These are phyloP conservation scores for Caenorhabditis becei DNA, from an alignment of 2,888 invertebrate species.

Conservation along the genomic window DNA sequence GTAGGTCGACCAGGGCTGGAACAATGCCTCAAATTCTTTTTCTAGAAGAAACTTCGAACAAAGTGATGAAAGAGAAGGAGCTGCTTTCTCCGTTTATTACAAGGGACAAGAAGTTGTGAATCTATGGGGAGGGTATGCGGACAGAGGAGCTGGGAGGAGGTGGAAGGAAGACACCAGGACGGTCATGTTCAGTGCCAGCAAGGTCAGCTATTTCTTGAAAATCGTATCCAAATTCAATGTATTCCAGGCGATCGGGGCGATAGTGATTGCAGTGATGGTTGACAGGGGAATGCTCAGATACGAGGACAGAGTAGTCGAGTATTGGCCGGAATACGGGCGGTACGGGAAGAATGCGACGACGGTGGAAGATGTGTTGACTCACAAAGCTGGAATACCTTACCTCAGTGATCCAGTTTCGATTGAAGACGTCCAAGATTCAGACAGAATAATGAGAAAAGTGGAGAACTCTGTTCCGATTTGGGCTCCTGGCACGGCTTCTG, in stretches of 20 bases:
- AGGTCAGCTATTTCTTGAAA: conserved; percentile 70
- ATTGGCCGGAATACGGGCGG: conserved; percentile 83
- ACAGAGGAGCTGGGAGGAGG: conserved; percentile 77
- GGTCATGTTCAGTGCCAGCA: conserved; percentile 82
- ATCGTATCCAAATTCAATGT: conserved; percentile 8
- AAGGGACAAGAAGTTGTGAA: conserved; percentile 82
- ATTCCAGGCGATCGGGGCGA: conserved; percentile 68
- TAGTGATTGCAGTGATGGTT: conserved; percentile 81
- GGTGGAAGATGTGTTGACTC: conserved; percentile 82
- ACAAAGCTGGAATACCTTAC: conserved; percentile 82
- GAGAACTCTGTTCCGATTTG: conserved; percentile 82
- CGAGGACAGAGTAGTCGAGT: conserved; percentile 79
- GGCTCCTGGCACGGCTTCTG: conserved; percentile 77
- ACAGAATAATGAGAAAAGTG: conserved; percentile 68
- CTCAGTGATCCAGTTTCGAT: conserved; percentile 69
- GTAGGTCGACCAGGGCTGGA: background rate
- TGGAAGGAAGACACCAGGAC: conserved; percentile 82
- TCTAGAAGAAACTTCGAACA: conserved; percentile 82
- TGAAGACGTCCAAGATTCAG: conserved; percentile 44
- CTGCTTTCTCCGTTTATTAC: conserved; percentile 82
- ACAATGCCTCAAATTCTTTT: background rate
- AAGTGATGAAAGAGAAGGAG: conserved; percentile 82
- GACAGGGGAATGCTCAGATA: conserved; percentile 82
- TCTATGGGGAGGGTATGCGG: conserved; percentile 83
- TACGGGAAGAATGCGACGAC: conserved; percentile 83